phyloP scores from a whole-genome alignment of 2,888 invertebrate species.

The Ametastegia equiseti region DNA sequence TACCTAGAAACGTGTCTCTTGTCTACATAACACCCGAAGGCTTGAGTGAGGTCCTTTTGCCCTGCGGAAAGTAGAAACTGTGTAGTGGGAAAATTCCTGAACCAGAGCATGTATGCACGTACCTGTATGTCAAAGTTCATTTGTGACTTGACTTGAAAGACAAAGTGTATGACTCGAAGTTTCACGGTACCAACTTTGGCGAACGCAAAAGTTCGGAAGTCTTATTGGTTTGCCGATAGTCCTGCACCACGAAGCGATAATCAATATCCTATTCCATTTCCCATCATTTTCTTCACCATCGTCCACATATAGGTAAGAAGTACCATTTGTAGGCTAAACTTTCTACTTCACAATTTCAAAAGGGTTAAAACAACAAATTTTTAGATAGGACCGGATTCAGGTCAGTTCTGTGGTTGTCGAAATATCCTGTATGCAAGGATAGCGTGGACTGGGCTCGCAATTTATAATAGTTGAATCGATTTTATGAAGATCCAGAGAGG shows the following conservation, averaged over 20 bases:
- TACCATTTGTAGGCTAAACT: too few species aligned
- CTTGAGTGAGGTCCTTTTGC: not conserved
- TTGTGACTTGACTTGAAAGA: not conserved
- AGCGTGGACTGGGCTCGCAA: too few species aligned
- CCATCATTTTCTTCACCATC: not conserved
- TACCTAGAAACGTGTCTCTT: slow-evolving; percentile 1
- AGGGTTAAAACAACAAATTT: too few species aligned
- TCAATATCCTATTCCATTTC: not conserved
- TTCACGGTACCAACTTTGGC: not conserved
- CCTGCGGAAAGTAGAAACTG: not conserved
- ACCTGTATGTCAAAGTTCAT: slow-evolving; percentile 33
- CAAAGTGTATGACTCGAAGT: not conserved
- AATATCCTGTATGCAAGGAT: too few species aligned
- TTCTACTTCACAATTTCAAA: too few species aligned
- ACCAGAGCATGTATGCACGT: slow-evolving; percentile 16
- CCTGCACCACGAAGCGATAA: not conserved
- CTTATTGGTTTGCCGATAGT: not conserved
- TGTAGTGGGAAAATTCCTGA: not conserved
- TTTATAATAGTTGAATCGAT: too few species aligned
- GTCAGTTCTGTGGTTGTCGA: too few species aligned
- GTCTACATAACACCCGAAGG: not conserved
- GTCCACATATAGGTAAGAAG: too few species aligned
- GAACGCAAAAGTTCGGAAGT: slow-evolving; percentile 1
- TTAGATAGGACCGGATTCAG: too few species aligned
- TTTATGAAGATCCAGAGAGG: too few species aligned